Evolutionary conservation across 2,888 invertebrate genomes (phyloP).

Genomic region (Scaptomyza flava): DNA sequence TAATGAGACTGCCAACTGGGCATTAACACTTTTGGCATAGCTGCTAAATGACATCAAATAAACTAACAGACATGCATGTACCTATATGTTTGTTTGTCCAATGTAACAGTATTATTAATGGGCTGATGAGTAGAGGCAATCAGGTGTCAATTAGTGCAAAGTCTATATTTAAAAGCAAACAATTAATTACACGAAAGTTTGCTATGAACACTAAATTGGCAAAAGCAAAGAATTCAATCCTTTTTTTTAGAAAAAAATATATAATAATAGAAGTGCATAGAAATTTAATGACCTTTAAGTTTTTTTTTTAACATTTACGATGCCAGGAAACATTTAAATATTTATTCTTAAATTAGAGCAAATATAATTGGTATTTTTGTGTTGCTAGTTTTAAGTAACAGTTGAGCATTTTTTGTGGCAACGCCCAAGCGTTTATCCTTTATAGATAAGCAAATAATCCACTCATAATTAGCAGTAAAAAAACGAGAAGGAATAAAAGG

Average conservation of each 20-base stretch:
- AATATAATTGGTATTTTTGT: not conserved
- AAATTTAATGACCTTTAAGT: not conserved
- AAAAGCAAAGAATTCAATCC: not conserved
- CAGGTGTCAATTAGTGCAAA: slow-evolving; percentile 8
- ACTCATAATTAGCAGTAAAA: slow-evolving; percentile 58
- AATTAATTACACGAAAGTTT: slow-evolving; percentile 1
- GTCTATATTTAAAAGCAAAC: not conserved
- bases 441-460: slow-evolving; percentile 77
- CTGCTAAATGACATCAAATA: not conserved
- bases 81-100: not conserved
- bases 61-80: not conserved
- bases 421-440: slow-evolving; percentile 34
- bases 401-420: not conserved
- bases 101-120: not conserved
- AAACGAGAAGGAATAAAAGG: not conserved
- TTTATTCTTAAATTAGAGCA: not conserved
- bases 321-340: not conserved
- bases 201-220: not conserved
- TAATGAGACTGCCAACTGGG: slow-evolving; percentile 10
- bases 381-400: not conserved
- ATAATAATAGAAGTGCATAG: not conserved
- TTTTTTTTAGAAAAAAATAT: too few relatives aligned
- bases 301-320: not conserved
- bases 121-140: slow-evolving; percentile 7
- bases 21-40: slow-evolving; percentile 7